These are phyloP conservation scores for Tachystola acroxantha DNA, from an alignment of 2,888 invertebrate genomes.

Conservation along the genomic window DNA sequence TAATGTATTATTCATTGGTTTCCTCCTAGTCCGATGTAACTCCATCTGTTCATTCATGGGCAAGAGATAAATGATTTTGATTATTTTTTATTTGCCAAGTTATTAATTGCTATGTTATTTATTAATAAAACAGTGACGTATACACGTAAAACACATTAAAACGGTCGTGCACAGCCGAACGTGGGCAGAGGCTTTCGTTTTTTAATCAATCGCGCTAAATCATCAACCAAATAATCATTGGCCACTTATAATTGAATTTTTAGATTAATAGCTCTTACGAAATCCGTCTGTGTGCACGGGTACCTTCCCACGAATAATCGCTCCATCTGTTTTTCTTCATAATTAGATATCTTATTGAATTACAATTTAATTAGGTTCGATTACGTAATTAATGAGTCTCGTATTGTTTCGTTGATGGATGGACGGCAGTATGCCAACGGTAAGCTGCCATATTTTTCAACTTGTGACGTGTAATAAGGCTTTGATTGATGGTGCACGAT, in stretches of 20 bases:
- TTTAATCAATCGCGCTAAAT: conserved; percentile 44
- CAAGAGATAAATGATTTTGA: too few relatives aligned
- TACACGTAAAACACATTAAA: conserved; percentile 9
- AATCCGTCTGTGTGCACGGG: conserved; percentile 24
- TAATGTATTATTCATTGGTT: neutral
- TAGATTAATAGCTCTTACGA: conserved; percentile 57
- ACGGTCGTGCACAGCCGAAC: conserved; percentile 21
- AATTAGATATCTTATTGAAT: conserved; percentile 61
- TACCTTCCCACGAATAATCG: conserved; percentile 36
- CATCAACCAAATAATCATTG: conserved; percentile 38
- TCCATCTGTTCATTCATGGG: neutral
- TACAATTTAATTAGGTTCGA: conserved; percentile 57
- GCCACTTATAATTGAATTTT: conserved; percentile 55
- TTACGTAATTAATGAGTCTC: conserved; percentile 48
- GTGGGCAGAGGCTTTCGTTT: conserved; percentile 40
- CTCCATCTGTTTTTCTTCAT: conserved; percentile 21
- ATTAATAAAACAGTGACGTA: neutral
- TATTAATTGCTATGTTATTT: too few relatives aligned
- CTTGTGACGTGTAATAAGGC: conserved; percentile 45
- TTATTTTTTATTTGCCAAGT: too few relatives aligned
- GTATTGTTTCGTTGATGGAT: conserved; percentile 32
- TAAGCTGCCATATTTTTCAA: conserved; percentile 52
- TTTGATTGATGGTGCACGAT: conserved; percentile 44
- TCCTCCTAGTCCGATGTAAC: neutral
- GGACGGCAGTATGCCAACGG: conserved; percentile 26